Evolutionary conservation across 2,888 invertebrate species (phyloP).

Genomic region (Rutpela maculata): DNA sequence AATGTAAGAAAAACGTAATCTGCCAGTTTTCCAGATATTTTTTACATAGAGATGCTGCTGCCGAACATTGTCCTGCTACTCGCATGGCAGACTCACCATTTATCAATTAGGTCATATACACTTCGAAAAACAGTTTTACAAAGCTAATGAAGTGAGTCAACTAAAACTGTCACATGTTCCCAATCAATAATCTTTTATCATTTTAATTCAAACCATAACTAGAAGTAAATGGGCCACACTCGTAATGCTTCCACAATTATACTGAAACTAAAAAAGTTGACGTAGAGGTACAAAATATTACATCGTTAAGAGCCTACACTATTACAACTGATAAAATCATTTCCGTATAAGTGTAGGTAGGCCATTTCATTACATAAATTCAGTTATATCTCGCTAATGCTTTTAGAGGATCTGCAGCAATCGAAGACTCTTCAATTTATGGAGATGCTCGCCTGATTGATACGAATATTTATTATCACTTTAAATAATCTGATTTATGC

Average conservation of each 20-base stretch:
- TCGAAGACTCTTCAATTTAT: constrained; percentile 4
- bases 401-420: constrained; percentile 4
- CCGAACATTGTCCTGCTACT: too few relatives aligned
- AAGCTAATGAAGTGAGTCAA: too few relatives aligned
- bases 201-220: too few relatives aligned
- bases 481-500: constrained; percentile 8
- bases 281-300: not conserved
- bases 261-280: not conserved
- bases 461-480: constrained; percentile 10
- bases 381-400: constrained; percentile 1
- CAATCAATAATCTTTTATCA: too few relatives aligned
- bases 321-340: not conserved
- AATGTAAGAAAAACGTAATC: too few relatives aligned
- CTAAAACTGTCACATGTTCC: too few relatives aligned
- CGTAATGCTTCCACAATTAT: not conserved
- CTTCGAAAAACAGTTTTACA: too few relatives aligned
- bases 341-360: constrained; percentile 9
- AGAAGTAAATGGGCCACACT: not conserved
- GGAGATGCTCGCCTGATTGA: not conserved
- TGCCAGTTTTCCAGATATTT: too few relatives aligned
- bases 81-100: too few relatives aligned
- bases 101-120: too few relatives aligned
- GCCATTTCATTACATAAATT: constrained; percentile 8
- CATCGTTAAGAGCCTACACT: constrained; percentile 11
- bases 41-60: too few relatives aligned